Evolutionary conservation across 1,140 invertebrate species (phyloP).

Genomic region (Halyomorpha halys): DNA sequence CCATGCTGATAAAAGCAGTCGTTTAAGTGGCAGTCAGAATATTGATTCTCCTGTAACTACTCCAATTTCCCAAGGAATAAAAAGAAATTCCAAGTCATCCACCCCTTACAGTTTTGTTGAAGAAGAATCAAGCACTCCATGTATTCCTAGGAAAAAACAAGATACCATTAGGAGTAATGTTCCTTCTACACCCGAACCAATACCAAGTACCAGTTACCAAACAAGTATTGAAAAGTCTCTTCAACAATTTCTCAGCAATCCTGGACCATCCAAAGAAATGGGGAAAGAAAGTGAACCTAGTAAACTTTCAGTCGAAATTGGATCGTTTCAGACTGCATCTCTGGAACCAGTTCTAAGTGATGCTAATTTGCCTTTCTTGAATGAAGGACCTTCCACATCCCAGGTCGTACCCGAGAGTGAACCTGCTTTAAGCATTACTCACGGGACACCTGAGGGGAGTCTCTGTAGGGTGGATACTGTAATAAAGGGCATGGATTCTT

Average conservation of each 20-base stretch:
- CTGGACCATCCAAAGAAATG: too few species aligned
- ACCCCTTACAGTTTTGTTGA: neutral
- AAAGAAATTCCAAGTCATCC: too few species aligned
- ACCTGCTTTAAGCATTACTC: neutral
- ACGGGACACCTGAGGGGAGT: neutral
- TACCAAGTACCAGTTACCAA: neutral
- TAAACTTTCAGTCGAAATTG: too few species aligned
- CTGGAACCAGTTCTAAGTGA: too few species aligned
- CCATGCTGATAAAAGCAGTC: neutral
- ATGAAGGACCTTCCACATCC: too few species aligned
- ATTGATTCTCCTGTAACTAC: neutral
- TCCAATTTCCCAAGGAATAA: too few species aligned
- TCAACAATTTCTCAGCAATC: too few species aligned
- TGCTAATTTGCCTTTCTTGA: too few species aligned
- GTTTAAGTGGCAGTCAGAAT: neutral
- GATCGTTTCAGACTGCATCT: too few species aligned
- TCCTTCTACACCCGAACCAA: neutral
- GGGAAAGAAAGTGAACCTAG: too few species aligned
- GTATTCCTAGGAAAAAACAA: neutral
- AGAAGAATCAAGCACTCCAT: neutral
- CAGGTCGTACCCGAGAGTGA: slow-evolving; percentile 7
- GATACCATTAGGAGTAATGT: neutral
- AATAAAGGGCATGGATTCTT: slow-evolving; percentile 5
- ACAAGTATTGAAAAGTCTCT: neutral
- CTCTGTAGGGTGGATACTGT: slow-evolving; percentile 3